Base-by-base conservation (phyloP, 2,113 vertebrate species). In the Formicarius rufipectus region DNA sequence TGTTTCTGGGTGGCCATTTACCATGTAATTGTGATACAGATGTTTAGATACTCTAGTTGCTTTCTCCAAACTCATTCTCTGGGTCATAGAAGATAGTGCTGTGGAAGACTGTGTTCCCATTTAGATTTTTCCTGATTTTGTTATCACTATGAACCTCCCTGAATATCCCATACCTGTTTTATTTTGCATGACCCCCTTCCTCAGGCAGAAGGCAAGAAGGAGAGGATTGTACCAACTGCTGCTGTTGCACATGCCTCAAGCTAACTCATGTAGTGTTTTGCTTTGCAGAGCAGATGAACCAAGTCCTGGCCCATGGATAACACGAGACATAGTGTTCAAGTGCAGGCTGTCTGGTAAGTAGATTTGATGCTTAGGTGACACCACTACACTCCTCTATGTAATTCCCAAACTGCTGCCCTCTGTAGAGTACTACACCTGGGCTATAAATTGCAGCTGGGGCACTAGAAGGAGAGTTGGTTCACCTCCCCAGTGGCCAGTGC, bases 331-430 rank as follows among this genome's bases (percentile, higher is more conserved):
- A 20, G 24, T n/a, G 18, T 6, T 35, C 60, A 49, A 69, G 42
- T 16, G 42, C 9, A 33, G 59, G 39, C 59, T 83, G 37, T 25
- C 66, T 47, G 33, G n/a, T 33, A 37, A 69, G 71, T 1, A 21
- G 37, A 39, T 52, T 42, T 67, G 45, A 19, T 9, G 49, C n/a
- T 20, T n/a, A 56, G 27, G 52, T 75, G 56, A 84, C 47, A 31
- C 44, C 44, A 52, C 40, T 2, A 1, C 0, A 0, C 22, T 35
- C 16, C 40, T 44, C 27, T 22, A 15, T 8, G 0, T 19, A 10
- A 35, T 47, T 73, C 33, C 68, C 39, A 55, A 52, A 49, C 17
- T 42, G 18, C 49, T 88, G 37, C 28, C 28, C 53, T 47, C 71
- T 23, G 24, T 12, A 39, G 49, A 23, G 37, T 19, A 33, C 18